These are phyloP conservation scores for Cladorhizidae sp. DNA, from an alignment of 37 sponge, comb jelly and placozoan genomes.

Conservation along the genomic window DNA sequence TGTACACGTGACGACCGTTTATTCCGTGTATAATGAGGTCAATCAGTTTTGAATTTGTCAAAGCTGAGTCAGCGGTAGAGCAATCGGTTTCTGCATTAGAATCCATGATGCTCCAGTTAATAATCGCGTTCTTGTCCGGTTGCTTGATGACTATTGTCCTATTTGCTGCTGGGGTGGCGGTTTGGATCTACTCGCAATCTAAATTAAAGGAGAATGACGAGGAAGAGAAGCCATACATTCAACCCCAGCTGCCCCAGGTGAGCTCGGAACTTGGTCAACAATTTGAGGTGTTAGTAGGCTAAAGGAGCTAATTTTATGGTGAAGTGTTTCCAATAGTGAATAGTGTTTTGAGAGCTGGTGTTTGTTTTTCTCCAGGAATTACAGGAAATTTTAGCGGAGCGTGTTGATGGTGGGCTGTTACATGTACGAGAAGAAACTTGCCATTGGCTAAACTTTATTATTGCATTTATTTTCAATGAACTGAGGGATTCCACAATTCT, in stretches of 20 bases:
- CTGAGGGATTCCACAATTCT: slow-evolving; percentile 54
- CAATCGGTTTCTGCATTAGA: background rate
- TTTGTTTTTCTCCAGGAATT: background rate
- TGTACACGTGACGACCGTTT: background rate
- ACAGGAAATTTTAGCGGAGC: background rate
- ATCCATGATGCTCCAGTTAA: background rate
- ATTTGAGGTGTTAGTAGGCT: no score
- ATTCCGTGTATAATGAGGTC: no score
- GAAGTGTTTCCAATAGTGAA: background rate
- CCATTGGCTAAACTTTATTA: slow-evolving; percentile 64
- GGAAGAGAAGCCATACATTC: slow-evolving; percentile 4
- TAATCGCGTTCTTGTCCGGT: slow-evolving; percentile 22
- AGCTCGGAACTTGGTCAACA: background rate
- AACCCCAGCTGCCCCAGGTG: slow-evolving; percentile 30
- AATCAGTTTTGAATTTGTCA: no score
- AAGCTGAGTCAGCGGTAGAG: no score
- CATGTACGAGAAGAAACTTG: slow-evolving; percentile 47
- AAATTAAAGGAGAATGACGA: background rate
- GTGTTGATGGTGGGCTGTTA: background rate
- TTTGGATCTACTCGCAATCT: slow-evolving; percentile 23
- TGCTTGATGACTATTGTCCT: background rate
- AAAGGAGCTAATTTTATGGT: no score
- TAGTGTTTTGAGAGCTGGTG: background rate
- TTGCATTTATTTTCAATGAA: slow-evolving; percentile 68
- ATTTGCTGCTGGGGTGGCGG: background rate